phyloP scores from a whole-genome alignment of 2,888 invertebrate genomes.

The Scaeva pyrastri region DNA sequence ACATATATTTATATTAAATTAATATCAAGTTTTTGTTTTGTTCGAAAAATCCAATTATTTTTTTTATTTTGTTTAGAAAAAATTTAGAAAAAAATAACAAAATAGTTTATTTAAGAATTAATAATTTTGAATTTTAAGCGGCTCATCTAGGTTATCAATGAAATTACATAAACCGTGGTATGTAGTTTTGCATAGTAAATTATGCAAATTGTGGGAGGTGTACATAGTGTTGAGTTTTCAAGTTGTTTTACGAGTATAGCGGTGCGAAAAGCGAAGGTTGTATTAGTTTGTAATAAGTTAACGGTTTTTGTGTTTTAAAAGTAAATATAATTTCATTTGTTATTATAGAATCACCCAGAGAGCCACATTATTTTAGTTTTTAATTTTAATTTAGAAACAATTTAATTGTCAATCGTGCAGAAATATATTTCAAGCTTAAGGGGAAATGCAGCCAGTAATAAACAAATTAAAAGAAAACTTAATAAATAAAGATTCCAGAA shows the following conservation, averaged over 20 bases:
- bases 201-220: background rate
- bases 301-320: background rate
- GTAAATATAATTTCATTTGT: constrained; percentile 14
- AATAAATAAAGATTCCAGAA: constrained; percentile 14
- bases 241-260: background rate
- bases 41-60: constrained; percentile 27
- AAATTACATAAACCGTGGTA: background rate
- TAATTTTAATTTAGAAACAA: constrained; percentile 11
- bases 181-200: background rate
- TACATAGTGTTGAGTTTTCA: constrained; percentile 1
- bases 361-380: constrained; percentile 15
- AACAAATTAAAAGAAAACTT: constrained; percentile 19
- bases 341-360: constrained; percentile 11
- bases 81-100: constrained; percentile 16
- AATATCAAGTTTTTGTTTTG: constrained; percentile 47
- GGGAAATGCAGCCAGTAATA: constrained; percentile 50
- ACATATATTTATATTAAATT: constrained; percentile 53
- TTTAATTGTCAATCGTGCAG: constrained; percentile 54
- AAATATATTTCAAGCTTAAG: constrained; percentile 47
- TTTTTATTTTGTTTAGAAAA: constrained; percentile 5
- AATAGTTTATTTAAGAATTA: background rate
- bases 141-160: constrained; percentile 21
- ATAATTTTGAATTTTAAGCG: constrained; percentile 20
- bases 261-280: constrained; percentile 2
- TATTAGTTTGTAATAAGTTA: background rate